These are phyloP conservation scores for Andrena cerasifolii DNA, from an alignment of 1,140 invertebrate genomes.

Conservation along the genomic window DNA sequence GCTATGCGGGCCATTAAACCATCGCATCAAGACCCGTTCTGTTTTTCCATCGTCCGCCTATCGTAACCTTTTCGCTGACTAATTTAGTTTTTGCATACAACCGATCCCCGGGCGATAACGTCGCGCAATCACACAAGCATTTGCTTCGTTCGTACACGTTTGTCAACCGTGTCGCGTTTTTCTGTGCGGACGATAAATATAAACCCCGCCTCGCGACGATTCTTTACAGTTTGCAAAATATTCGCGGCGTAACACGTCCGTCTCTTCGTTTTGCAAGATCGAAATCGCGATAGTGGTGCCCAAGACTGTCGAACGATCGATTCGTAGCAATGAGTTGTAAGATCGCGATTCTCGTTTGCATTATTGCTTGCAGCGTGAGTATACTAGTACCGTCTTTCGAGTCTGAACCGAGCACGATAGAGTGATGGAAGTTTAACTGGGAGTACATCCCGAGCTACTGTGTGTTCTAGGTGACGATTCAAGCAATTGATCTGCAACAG, in stretches of 20 bases:
- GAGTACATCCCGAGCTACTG: too few relatives aligned
- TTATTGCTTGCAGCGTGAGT: neutral
- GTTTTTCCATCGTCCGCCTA: too few relatives aligned
- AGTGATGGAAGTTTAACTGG: too few relatives aligned
- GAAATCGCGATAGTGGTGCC: too few relatives aligned
- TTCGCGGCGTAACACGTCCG: too few relatives aligned
- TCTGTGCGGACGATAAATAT: neutral
- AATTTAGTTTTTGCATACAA: neutral
- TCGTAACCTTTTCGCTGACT: conserved; percentile 34
- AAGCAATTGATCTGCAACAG: neutral
- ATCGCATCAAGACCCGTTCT: too few relatives aligned
- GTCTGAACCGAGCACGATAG: too few relatives aligned
- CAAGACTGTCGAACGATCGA: neutral
- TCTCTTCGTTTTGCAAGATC: neutral
- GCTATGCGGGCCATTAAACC: too few relatives aligned
- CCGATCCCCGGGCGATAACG: neutral
- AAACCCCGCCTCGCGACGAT: neutral
- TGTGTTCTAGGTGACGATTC: neutral
- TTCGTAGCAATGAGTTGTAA: neutral
- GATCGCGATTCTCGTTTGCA: neutral
- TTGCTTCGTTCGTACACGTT: neutral
- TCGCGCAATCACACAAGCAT: neutral
- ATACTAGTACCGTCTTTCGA: neutral
- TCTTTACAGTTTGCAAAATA: neutral
- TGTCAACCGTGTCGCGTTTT: neutral